Evolutionary conservation across 2,113 vertebrate species (phyloP), one percentile per base, ranked within the genome.

Genomic region (Ranitomeya variabilis): DNA sequence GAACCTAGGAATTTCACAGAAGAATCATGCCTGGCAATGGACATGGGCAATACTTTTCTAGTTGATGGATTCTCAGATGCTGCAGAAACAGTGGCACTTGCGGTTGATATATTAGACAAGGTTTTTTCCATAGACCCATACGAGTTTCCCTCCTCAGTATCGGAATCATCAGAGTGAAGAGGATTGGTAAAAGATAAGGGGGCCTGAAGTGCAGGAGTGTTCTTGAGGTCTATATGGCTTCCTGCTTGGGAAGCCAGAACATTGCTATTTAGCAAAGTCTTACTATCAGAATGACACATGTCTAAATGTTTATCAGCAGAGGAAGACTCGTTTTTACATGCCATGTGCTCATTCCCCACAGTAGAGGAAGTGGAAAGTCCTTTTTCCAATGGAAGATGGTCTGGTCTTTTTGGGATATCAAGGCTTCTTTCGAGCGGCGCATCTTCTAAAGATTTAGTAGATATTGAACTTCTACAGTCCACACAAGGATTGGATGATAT

Each of bases 131-230:
- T 21, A 89, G 91, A 90, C 92, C 90, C 90, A 0, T 94, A 93
- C 83, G 93, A 95, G 79, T 93, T 92, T 57, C 94, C 94, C 64
- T 95, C 95, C 0, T 97, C 97, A 2, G 92, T 95, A 26, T 98
- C 97, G 0, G 97, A 98, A 92, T 97, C 96, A 90, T 98, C 97
- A 0, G 97, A 97, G 91, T 99, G 97, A 90, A 99, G 96, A 69
- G 97, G 98, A 92, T 99, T 99, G 90, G 97, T 99, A 92, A 99
- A 99, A 93, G 97, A 96, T 80, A 99, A 95, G 13, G 97, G 96
- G 67, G 94, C 95, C 92, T 96, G 94, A 88, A 94, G 89, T 0
- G 93, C 76, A 89, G 92, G 90, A 4, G 83, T 26, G 79, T 90
- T 92, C 31, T 91, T 91, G 62, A 60, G 90, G 86, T 88, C 86